Percentiles rank a stretch among this genome's conserved stretches.
phyloP scores from a whole-genome alignment of 1,140 invertebrate species.

The Copidosoma floridanum region DNA sequence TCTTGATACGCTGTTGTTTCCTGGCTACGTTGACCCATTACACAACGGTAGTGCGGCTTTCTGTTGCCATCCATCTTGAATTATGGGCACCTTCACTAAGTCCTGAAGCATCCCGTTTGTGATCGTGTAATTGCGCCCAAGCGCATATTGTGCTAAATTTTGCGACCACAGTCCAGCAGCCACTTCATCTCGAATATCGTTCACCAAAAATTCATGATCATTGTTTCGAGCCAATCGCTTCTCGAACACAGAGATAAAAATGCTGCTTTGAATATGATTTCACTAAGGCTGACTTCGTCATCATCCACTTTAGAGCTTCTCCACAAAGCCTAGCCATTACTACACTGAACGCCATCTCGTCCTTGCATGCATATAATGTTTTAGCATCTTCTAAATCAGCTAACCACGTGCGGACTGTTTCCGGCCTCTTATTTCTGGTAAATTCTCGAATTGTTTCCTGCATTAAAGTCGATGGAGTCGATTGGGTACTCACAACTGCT shows the following conservation, averaged over 20 bases:
- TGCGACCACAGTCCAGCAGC: conserved; percentile 8
- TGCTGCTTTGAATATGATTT: conserved; percentile 5
- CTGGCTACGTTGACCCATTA: no score
- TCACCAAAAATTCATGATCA: conserved; percentile 4
- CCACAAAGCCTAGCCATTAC: no score
- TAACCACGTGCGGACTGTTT: no score
- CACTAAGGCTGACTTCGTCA: conserved; percentile 3
- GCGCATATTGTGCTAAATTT: background rate
- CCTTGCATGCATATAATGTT: no score
- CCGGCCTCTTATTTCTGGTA: conserved; percentile 1
- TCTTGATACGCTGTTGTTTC: background rate
- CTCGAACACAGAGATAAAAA: background rate
- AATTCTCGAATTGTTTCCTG: no score
- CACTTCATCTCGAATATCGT: conserved; percentile 18
- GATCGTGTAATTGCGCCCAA: background rate
- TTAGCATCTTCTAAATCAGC: no score
- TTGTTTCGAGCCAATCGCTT: background rate
- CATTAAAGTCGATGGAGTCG: no score
- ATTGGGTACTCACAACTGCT: no score
- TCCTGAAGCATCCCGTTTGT: conserved; percentile 1
- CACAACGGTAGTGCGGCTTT: no score
- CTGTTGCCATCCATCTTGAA: no score
- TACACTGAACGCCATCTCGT: no score
- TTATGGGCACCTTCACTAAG: background rate
- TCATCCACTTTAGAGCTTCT: conserved; percentile 20